Evolutionary conservation across 2,888 invertebrate genomes (phyloP).

Genomic region (Hypena proboscidalis): DNA sequence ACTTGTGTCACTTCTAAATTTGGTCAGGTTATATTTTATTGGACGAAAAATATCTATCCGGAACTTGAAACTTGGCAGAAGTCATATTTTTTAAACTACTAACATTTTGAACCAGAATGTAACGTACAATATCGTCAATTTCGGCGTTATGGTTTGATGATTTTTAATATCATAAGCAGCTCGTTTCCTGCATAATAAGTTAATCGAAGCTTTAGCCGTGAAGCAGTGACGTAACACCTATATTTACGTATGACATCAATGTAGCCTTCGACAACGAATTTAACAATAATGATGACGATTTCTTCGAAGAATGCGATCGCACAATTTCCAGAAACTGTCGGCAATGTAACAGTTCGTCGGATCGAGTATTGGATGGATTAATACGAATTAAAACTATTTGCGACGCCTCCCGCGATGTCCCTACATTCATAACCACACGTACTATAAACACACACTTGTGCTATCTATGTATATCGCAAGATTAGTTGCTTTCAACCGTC

Average conservation of each 20-base stretch:
- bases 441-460: no score
- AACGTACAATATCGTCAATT: no score
- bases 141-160: neutral
- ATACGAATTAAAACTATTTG: slow-evolving; percentile 8
- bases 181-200: slow-evolving; percentile 19
- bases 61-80: no score
- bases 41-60: no score
- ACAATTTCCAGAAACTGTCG: slow-evolving; percentile 6
- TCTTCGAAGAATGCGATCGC: slow-evolving; percentile 37
- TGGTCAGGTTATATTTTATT: no score
- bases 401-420: slow-evolving; percentile 28
- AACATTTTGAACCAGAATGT: no score
- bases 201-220: slow-evolving; percentile 23
- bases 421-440: neutral
- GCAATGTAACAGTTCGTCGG: neutral
- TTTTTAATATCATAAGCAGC: slow-evolving; percentile 12
- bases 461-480: neutral
- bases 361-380: neutral
- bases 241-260: slow-evolving; percentile 46
- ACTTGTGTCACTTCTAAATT: no score
- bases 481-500: neutral
- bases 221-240: slow-evolving; percentile 48
- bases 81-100: no score
- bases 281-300: slow-evolving; percentile 47
- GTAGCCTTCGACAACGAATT: slow-evolving; percentile 43